Base-by-base conservation (phyloP, 2,888 invertebrate genomes). In the Mythimna lalbum region DNA sequence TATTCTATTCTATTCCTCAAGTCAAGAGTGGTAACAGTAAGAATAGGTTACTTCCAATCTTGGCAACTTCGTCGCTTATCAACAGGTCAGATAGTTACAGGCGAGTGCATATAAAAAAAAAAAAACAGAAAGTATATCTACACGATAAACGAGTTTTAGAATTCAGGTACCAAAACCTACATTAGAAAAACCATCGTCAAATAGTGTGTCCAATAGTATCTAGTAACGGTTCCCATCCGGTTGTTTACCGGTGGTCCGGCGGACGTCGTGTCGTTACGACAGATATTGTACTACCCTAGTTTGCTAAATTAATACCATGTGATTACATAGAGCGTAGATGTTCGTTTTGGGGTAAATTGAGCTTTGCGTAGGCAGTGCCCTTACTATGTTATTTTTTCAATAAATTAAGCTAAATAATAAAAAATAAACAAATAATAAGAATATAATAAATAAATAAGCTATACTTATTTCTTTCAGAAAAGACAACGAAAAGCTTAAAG, bases 231-330 rank as follows among this genome's bases (percentile, higher is more conserved):
- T 53, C 23, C 56, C 63, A 47, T 84, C 85, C 84, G 78, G 76
- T 68, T 84, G 72, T 81, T 75, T 78, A 59, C 83, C 69, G 53
- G 56, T 63, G 55, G 69, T 61, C 70, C 82, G 62, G 57, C 66
- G 75, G 78, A 80, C 52, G 65, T 63, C 60, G 64, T 23, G 69
- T 60, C 74, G 62, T 70, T 70, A 63, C 62, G 39, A 19, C 63
- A 50, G 78, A 75, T 85, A 85, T 76, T 77, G 63, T 62, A 63
- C 43, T 69, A 70, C 27, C 73, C 71, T 68, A 80, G 83, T 83
- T 78, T 75, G 60, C 73, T 65, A 73, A 78, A 82, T 80, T 70
- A 80, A 83, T 82, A 78, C 63, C 65, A 62, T 55, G 62, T 69
- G 70, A 77, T 79, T 63, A 49, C 21, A 39, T 63, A 57, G 50